Conservation (phyloP, 2,113 vertebrate species). For the Excalfactoria chinensis region DNA sequence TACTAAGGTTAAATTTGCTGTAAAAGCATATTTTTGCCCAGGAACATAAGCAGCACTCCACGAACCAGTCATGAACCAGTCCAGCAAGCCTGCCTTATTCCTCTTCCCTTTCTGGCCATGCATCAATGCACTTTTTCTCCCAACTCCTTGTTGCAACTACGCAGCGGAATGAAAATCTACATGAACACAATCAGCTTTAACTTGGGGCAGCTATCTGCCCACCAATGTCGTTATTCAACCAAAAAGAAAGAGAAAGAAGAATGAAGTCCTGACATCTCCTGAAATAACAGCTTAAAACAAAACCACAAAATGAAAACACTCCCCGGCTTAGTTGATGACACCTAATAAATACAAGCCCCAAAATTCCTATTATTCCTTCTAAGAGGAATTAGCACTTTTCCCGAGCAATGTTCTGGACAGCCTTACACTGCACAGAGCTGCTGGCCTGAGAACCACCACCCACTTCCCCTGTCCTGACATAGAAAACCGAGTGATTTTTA, state of each 20-base stretch:
- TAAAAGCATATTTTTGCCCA: not conserved
- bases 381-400: not conserved
- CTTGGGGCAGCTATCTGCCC: not conserved
- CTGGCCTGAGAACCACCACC: rapidly evolving
- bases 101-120: not conserved
- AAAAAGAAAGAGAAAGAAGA: not conserved
- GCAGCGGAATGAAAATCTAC: rapidly evolving
- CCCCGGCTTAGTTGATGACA: not conserved
- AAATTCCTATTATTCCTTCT: not conserved
- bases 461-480: rapidly evolving
- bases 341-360: not conserved
- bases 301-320: not conserved
- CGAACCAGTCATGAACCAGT: not conserved
- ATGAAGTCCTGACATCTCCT: too few relatives aligned
- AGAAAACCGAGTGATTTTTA: rapidly evolving
- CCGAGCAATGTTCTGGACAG: rapidly evolving
- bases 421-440: rapidly evolving
- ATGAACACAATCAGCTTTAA: not conserved
- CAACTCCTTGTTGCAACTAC: rapidly evolving
- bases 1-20: not conserved
- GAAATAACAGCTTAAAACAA: not conserved
- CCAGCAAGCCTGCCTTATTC: not conserved
- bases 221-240: not conserved
- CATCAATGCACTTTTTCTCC: not conserved
- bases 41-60: not conserved